Conservation (phyloP, 2,888 invertebrate genomes). For the Sphinx pinastri region DNA sequence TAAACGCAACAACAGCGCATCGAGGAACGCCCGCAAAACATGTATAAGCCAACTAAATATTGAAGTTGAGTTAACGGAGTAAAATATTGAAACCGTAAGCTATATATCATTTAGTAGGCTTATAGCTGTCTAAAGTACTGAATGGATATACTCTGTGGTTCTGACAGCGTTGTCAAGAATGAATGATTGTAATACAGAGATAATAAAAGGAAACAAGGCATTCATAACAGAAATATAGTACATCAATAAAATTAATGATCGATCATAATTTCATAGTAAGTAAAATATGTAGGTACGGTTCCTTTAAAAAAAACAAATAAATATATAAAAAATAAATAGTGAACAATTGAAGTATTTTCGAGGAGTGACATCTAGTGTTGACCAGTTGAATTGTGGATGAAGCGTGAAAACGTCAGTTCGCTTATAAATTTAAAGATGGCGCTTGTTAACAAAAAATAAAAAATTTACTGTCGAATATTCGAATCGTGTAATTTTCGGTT, state of each 20-base stretch:
- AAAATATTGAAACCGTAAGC: neutral
- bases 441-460: neutral
- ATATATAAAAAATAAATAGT: neutral
- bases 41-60: slow-evolving; percentile 37
- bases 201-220: neutral
- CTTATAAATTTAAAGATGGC: neutral
- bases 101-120: slow-evolving; percentile 32
- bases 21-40: slow-evolving; percentile 54
- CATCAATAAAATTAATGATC: neutral
- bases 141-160: slow-evolving; percentile 15
- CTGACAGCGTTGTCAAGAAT: neutral
- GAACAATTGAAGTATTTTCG: neutral
- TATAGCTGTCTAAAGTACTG: slow-evolving; percentile 35
- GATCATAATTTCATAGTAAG: too few species aligned
- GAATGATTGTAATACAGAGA: neutral
- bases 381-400: neutral
- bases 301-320: too few species aligned
- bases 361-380: neutral
- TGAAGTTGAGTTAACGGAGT: slow-evolving; percentile 23
- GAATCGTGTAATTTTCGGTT: too few species aligned
- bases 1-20: slow-evolving; percentile 37
- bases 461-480: too few species aligned
- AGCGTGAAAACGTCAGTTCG: neutral
- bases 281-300: too few species aligned
- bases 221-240: neutral